Percentiles rank a stretch among this genome's conserved stretches.
phyloP scores from a whole-genome alignment of 2,113 vertebrate species.

The Percopsis transmontana region DNA sequence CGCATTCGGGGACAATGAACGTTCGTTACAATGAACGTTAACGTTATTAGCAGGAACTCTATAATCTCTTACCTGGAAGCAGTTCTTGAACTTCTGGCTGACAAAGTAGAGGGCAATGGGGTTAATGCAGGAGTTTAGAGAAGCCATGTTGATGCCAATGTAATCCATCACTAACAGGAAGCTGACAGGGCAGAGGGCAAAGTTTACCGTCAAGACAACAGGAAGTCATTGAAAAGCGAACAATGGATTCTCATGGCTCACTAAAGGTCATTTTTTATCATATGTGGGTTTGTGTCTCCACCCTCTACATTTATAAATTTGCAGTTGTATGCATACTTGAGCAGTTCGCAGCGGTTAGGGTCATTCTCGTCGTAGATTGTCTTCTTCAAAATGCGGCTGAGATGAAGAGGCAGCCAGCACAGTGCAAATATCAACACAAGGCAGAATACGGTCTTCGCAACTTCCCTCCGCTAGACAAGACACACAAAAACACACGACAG shows the following conservation, averaged over 20 bases:
- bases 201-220: constrained; percentile 36
- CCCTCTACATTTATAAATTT: not conserved
- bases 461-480: constrained; percentile 82
- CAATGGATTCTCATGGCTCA: constrained; percentile 39
- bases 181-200: constrained; percentile 54
- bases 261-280: too few species aligned
- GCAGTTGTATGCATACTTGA: constrained; percentile 70
- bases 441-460: constrained; percentile 92
- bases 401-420: constrained; percentile 91
- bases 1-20: too few species aligned
- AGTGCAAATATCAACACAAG: constrained; percentile 90
- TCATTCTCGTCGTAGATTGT: constrained; percentile 84
- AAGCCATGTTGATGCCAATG: constrained; percentile 94
- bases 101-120: constrained; percentile 92
- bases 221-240: constrained; percentile 48
- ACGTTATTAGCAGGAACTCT: not conserved
- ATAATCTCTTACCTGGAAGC: constrained; percentile 83
- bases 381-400: constrained; percentile 90
- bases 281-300: not conserved
- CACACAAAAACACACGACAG: constrained; percentile 30
- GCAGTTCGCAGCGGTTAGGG: constrained; percentile 87
- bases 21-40: too few species aligned
- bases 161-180: constrained; percentile 93
- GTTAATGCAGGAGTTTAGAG: constrained; percentile 93
- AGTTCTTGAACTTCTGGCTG: constrained; percentile 93